These are phyloP conservation scores for Pantelozetes paolii DNA, from an alignment of 2,888 invertebrate genomes.

Conservation along the genomic window DNA sequence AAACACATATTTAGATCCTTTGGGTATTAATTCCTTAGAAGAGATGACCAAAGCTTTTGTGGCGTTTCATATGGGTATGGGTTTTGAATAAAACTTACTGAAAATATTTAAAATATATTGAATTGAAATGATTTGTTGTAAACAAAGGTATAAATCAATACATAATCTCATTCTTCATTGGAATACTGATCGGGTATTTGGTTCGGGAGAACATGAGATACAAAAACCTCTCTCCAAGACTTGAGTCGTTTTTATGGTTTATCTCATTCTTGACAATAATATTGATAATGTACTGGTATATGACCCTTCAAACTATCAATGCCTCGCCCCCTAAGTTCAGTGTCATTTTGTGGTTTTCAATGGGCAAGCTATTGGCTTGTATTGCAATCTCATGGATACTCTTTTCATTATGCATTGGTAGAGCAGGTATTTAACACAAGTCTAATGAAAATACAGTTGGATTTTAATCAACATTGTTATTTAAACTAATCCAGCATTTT, in stretches of 20 bases:
- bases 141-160: conserved; percentile 41
- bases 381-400: conserved; percentile 37
- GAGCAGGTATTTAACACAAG: conserved; percentile 25
- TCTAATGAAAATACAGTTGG: background rate
- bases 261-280: conserved; percentile 4
- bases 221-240: background rate
- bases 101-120: too few species aligned
- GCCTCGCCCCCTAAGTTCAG: conserved; percentile 4
- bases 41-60: conserved; percentile 38
- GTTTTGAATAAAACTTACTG: too few species aligned
- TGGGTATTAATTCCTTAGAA: conserved; percentile 27
- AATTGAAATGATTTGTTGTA: too few species aligned
- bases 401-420: conserved; percentile 34
- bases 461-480: too few species aligned
- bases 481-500: background rate
- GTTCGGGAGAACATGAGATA: conserved; percentile 3
- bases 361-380: conserved; percentile 37
- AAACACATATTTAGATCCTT: conserved; percentile 35
- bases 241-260: conserved; percentile 28
- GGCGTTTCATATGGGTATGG: conserved; percentile 41
- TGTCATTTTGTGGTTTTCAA: conserved; percentile 35
- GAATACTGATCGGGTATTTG: conserved; percentile 35
- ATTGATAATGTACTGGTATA: conserved; percentile 30
- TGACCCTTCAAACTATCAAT: conserved; percentile 30
- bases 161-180: conserved; percentile 35